Evolutionary conservation across 2,113 vertebrate genomes (phyloP).

Genomic region (Phaethornis superciliosus): DNA sequence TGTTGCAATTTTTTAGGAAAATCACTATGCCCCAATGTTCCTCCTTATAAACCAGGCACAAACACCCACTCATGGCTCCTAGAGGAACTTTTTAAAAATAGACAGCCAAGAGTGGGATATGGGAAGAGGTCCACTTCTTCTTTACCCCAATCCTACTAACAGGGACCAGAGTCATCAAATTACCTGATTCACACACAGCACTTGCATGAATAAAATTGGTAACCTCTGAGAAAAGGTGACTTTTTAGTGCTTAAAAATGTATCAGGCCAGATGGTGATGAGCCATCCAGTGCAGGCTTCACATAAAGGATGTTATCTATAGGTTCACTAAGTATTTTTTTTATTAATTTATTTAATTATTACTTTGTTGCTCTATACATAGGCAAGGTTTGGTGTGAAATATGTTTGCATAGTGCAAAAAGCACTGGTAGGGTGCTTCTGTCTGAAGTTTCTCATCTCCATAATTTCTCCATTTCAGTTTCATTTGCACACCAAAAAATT

Average conservation of each 20-base stretch:
- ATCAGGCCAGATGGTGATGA: neutral
- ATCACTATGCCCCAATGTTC: neutral
- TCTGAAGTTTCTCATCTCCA: neutral
- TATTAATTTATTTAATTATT: neutral
- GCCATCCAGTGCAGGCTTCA: neutral
- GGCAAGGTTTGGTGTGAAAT: neutral
- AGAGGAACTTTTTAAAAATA: neutral
- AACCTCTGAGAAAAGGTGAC: neutral
- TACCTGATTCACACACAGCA: fast-evolving
- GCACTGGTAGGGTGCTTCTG: neutral
- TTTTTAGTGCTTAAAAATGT: neutral
- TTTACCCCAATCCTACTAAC: neutral
- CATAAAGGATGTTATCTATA: neutral
- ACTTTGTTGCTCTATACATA: neutral
- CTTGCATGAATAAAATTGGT: neutral
- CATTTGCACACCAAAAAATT: neutral
- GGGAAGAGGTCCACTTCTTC: neutral
- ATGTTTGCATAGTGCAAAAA: neutral
- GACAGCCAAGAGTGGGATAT: neutral
- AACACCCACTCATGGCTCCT: neutral
- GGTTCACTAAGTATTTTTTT: neutral
- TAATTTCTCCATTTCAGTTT: fast-evolving
- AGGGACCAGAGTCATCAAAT: neutral
- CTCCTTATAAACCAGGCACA: neutral
- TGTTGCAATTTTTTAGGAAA: neutral